A percentile compares a stretch with the other conserved stretches of the same genome.
These are phyloP conservation scores for Pseudolaguvia tuberculata DNA, from an alignment of 2,113 vertebrate species.

Conservation along the genomic window DNA sequence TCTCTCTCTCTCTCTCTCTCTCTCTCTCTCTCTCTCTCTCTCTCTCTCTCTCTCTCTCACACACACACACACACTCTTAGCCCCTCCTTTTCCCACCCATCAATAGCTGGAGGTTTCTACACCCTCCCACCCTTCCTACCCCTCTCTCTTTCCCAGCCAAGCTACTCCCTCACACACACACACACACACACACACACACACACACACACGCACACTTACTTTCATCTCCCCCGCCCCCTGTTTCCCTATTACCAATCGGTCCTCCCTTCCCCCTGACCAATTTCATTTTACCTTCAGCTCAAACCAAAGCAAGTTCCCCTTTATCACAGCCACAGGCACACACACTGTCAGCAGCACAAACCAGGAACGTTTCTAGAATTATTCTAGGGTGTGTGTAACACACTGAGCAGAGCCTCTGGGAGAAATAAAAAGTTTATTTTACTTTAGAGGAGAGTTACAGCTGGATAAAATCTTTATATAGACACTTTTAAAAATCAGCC, in stretches of 20 bases:
- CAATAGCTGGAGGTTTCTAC: constrained; percentile 41
- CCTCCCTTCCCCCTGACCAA: constrained; percentile 60
- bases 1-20: too few relatives aligned
- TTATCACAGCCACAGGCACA: constrained; percentile 8
- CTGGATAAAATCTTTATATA: background rate
- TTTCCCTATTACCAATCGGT: constrained; percentile 59
- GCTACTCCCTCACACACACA: background rate
- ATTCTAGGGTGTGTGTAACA: too few relatives aligned
- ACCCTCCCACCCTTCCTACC: constrained; percentile 22
- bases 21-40: too few relatives aligned
- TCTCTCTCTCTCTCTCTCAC: constrained; percentile 57
- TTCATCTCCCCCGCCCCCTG: constrained; percentile 36
- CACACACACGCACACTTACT: too few relatives aligned
- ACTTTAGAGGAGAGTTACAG: background rate
- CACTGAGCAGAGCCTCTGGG: too few relatives aligned
- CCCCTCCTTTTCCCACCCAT: constrained; percentile 41
- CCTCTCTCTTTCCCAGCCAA: constrained; percentile 10
- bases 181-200: constrained; percentile 32
- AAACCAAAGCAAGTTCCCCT: constrained; percentile 26
- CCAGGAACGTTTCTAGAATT: background rate
- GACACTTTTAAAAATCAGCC: background rate
- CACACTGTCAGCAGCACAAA: constrained; percentile 5
- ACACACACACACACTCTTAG: constrained; percentile 47
- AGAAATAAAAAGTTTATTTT: background rate
- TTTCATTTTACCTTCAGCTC: constrained; percentile 52